These are phyloP conservation scores for Eleutherodactylus coqui DNA, from an alignment of 2,797 vertebrate species.

Conservation along the genomic window DNA sequence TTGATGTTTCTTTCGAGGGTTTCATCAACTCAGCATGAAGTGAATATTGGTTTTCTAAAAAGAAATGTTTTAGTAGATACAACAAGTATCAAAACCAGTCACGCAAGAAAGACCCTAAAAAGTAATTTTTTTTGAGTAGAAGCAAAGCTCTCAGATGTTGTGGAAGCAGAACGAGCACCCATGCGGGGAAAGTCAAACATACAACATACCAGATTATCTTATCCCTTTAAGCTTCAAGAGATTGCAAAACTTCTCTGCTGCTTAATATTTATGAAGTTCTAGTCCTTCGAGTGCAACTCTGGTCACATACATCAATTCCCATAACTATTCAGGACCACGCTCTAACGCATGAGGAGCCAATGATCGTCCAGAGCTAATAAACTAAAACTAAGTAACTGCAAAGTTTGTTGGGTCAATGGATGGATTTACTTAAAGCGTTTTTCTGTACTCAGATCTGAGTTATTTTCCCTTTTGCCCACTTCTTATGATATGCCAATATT, in stretches of 20 bases:
- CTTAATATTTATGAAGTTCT: background rate
- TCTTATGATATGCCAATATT: no score
- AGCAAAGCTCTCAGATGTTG: conserved; percentile 6
- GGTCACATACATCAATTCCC: background rate
- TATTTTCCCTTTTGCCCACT: no score
- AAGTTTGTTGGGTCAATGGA: background rate
- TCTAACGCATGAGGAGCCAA: background rate
- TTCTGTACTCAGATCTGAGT: no score
- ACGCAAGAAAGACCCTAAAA: conserved; percentile 2
- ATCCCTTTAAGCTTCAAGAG: conserved; percentile 1
- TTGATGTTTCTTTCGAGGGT: background rate
- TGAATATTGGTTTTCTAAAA: background rate
- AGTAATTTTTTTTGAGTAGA: background rate
- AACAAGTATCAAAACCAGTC: background rate
- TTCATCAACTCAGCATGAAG: background rate
- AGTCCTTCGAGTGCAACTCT: background rate
- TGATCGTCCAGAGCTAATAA: background rate
- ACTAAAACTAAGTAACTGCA: background rate
- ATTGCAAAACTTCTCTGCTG: background rate
- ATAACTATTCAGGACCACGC: background rate
- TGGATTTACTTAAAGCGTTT: background rate
- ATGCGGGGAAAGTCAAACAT: conserved; percentile 22
- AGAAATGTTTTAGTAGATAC: background rate
- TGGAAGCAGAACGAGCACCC: background rate
- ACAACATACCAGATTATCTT: background rate